Base-by-base conservation (phyloP, 2,797 vertebrate genomes). In the Trachops cirrhosus region DNA sequence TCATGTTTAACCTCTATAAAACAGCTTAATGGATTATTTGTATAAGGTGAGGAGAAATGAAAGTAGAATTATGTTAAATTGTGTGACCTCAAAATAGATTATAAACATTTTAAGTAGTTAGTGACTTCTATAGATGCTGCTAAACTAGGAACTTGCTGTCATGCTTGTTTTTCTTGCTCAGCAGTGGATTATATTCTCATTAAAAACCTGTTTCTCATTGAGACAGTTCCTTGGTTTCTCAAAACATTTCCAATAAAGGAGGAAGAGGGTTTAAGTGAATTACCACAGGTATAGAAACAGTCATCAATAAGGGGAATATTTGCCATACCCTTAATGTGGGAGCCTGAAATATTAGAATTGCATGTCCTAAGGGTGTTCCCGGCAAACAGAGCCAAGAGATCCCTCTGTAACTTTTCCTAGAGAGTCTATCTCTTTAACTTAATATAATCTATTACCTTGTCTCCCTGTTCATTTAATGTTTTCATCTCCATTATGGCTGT, bases 1-100 rank as follows among this genome's bases (percentile, higher is more conserved):
- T 97, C 86, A 67, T 95, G 95, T 85, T 97, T 89, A 95, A 44
- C 67, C 74, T 98, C 93, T 77, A n/a, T 96, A 94, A 97, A 98
- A 96, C 64, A 93, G 89, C 37, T 75, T 97, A 89, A 93, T 93
- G 73, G 70, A 86, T 74, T 95, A 32, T 50, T 77, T 46, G 12
- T 62, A 39, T 85, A 91, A 86, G 52, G 29, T 41, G 37, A 93
- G 24, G 52, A 91, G 37, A 91, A 64, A 93, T 22, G 29, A 75
- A 93, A 90, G 29, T 16, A 57, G 68, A 95, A 90, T 80, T 93
- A 88, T 44, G n/a, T 88, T 90, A 95, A 94, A 93, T 64, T 54
- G 41, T 24, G 19, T 86, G 59, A 37, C n/a, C 87, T 89, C 91
- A 54, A 89, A 94, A 91, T 74, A 94, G 92, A 82, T 88, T 88